Evolutionary conservation across 92 coral and sea anemone species (phyloP).

Genomic region (Siderastrea radians): DNA sequence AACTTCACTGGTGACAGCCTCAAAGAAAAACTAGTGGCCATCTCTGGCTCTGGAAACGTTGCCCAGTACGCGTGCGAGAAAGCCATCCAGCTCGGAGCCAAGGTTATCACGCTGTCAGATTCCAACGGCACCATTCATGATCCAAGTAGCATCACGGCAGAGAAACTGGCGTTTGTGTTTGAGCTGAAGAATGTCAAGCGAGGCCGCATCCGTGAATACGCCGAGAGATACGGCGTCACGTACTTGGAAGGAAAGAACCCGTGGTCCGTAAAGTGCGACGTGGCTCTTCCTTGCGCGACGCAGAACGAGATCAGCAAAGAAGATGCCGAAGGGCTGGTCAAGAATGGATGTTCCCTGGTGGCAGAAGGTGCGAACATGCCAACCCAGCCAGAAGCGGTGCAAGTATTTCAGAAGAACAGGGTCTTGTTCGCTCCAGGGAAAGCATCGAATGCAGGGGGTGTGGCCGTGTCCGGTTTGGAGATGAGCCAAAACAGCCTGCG

Average conservation of each 20-base stretch:
- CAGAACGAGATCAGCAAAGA: constrained; percentile 81
- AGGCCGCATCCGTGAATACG: constrained; percentile 91
- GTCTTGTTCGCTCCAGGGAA: constrained; percentile 88
- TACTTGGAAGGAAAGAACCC: constrained; percentile 88
- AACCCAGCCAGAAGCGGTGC: constrained; percentile 85
- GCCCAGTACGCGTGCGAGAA: constrained; percentile 88
- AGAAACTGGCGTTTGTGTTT: constrained; percentile 82
- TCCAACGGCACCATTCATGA: constrained; percentile 86
- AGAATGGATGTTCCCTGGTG: constrained; percentile 79
- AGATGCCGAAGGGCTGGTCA: constrained; percentile 87
- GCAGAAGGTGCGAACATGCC: constrained; percentile 96
- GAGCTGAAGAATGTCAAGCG: constrained; percentile 89
- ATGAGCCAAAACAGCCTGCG: constrained; percentile 95
- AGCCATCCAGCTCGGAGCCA: constrained; percentile 81
- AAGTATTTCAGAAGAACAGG: constrained; percentile 72
- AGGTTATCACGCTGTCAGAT: constrained; percentile 86
- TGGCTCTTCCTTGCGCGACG: constrained; percentile 90
- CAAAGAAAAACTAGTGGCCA: constrained; percentile 78
- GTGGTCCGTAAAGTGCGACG: constrained; percentile 86
- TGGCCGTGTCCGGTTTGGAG: constrained; percentile 92
- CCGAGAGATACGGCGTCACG: constrained; percentile 75
- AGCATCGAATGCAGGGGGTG: constrained; percentile 93
- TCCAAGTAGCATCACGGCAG: constrained; percentile 78
- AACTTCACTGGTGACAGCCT: constrained; percentile 69
- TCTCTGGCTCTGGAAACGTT: constrained; percentile 92